Conservation (phyloP, 2,113 vertebrate genomes). For the Paramormyrops kingsleyae region DNA sequence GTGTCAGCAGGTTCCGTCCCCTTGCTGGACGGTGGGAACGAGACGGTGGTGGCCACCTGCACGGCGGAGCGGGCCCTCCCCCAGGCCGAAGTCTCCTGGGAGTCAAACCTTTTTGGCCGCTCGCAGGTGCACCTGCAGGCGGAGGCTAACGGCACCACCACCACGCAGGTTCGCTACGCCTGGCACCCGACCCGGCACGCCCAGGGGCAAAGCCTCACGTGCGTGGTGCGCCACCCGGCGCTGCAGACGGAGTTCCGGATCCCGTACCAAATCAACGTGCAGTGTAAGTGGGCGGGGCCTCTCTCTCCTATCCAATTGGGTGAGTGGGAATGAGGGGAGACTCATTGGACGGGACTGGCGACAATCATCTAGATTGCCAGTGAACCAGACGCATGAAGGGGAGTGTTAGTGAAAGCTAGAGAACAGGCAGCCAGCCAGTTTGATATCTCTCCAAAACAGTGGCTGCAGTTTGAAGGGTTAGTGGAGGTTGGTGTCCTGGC, state of each 20-base stretch:
- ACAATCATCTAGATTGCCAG: background rate
- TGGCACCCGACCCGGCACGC: conserved; percentile 81
- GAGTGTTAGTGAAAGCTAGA: background rate
- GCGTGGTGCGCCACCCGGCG: conserved; percentile 85
- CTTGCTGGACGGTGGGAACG: conserved; percentile 84
- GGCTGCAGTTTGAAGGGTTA: background rate
- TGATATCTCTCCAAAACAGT: background rate
- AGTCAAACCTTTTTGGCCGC: conserved; percentile 78
- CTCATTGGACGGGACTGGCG: background rate
- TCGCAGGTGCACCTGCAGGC: conserved; percentile 70
- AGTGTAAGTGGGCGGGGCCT: conserved; percentile 67
- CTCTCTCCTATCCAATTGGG: background rate
- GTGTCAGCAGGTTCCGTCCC: conserved; percentile 76
- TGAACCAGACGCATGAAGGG: background rate
- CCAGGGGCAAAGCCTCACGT: conserved; percentile 80
- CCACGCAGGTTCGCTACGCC: conserved; percentile 78
- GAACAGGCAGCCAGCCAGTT: background rate
- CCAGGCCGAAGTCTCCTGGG: conserved; percentile 83
- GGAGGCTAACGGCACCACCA: conserved; percentile 84
- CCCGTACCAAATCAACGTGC: conserved; percentile 79
- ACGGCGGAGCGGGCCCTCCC: conserved; percentile 86
- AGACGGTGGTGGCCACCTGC: conserved; percentile 84
- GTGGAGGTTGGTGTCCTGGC: background rate
- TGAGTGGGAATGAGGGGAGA: background rate
- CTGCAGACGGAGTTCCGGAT: conserved; percentile 80